Base-by-base conservation (phyloP, 1,140 invertebrate genomes). In the Cydia strobilella region DNA sequence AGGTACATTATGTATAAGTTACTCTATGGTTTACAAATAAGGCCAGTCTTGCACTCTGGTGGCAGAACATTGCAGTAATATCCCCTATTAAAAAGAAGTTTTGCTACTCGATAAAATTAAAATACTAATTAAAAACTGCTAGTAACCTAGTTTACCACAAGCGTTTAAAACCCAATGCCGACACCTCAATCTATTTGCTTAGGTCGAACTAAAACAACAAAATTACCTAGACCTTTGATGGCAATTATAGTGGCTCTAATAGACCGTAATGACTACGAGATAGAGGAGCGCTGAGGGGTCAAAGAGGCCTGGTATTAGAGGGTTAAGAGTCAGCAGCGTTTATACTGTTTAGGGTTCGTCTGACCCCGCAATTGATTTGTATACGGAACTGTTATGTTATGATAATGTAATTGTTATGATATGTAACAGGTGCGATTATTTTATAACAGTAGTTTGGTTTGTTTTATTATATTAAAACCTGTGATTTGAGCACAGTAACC, bases 331-430 rank as follows among this genome's bases (percentile, higher is more conserved):
- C 81, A 82, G 85, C 86, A 79, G 82, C 81, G 82, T 80, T 76
- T 79, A 80, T 80, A 45, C 12, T 45, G 13, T 7, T 31, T 31
- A 7, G 42, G 85, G 85, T 84, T 76, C 77, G 77, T 69, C 82
- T 82, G 86, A 86, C 81, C 86, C 82, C 78, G 54, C 73, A 74
- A 77, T 82, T 76, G 78, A 75, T 82, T 83, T 82, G 76, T 76
- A 73, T 71, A 80, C 80, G 77, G 73, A 77, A 77, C 75, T 79
- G 77, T 79, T 75, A 76, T 82, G 72, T 80, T 83, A 82, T 77
- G 74, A 42, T 84, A 81, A 84, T 84, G 75, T 77, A 81, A 81
- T 79, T 73, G 73, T 59, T 77, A 74, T 80, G 72, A 48, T 48
- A 48, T 51, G 54, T 20, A 23, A 59, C 54, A 59, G 54, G 54